phyloP scores from a whole-genome alignment of 2,888 invertebrate genomes.

The Chaetoderma sp. region DNA sequence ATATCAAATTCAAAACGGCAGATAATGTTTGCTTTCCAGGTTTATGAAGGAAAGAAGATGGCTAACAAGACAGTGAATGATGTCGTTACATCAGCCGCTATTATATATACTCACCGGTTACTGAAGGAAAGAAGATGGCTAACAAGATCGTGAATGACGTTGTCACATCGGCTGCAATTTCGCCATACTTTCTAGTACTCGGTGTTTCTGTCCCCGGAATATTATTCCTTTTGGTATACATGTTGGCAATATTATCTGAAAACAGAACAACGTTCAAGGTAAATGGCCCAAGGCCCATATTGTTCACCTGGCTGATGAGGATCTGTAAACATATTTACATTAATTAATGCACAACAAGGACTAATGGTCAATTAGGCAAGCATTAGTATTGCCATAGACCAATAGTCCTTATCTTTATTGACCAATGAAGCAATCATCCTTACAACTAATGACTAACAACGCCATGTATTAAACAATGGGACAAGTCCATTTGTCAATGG shows the following conservation, averaged over 20 bases:
- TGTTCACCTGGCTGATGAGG: too few relatives aligned
- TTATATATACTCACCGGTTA: conserved; percentile 79
- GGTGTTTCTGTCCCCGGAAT: not conserved
- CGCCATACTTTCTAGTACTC: conserved; percentile 32
- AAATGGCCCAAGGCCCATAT: not conserved
- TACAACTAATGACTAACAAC: too few relatives aligned
- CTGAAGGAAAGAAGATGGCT: conserved; percentile 98
- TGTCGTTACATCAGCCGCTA: conserved; percentile 84
- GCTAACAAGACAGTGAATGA: conserved; percentile 95
- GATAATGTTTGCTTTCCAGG: too few relatives aligned
- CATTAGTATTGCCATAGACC: too few relatives aligned
- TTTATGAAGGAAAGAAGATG: conserved; percentile 99
- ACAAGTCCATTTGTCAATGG: too few relatives aligned
- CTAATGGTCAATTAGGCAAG: not conserved
- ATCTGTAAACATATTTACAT: too few relatives aligned
- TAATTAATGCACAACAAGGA: too few relatives aligned
- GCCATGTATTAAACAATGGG: not conserved
- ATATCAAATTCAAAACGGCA: too few relatives aligned
- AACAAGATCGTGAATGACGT: conserved; percentile 95
- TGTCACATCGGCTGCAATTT: conserved; percentile 87
- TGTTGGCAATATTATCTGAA: conserved; percentile 74
- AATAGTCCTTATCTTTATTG: too few relatives aligned
- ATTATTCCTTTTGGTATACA: conserved; percentile 7
- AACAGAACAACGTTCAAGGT: conserved; percentile 28
- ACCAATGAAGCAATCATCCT: too few relatives aligned